Base-by-base conservation (phyloP, 2,888 invertebrate genomes). In the Baccha elongata region DNA sequence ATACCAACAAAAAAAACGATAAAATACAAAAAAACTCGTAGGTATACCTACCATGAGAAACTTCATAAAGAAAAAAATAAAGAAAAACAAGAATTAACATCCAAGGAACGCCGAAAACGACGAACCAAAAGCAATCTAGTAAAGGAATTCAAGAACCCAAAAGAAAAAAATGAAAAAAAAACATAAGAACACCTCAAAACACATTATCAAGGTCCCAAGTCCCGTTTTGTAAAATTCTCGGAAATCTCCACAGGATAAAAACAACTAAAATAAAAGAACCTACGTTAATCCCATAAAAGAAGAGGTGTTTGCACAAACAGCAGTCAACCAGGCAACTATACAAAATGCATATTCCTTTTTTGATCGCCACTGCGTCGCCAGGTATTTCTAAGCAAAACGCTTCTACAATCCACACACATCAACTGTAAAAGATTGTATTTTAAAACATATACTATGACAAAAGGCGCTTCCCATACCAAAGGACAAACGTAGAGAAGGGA, bases 221-320 rank as follows among this genome's bases (percentile, higher is more conserved):
- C 79, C 84, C 84, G 79, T 84, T 84, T 84, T 74, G 69, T 79
- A 69, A 84, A 84, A 84, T 84, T 84, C 84, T 84, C 53, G 74
- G 84, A 84, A 84, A 84, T 84, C 65, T 84, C 78, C 50, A 35
- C 69, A 74, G 69, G 69, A 79, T 73, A 65, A 65, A n/a, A 44
- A 78, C 6, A 60, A 72, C 64, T 58, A 42, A 64, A 64, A 26
- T 32, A 21, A 58, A 60, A 40, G 29, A 71, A 65, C 26, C 69
- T 52, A 78, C 72, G 58, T 73, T 78, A 83, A 83, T 83, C 78
- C 83, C 78, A 83, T 73, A 71, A 64, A 74, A 79, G 76, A 84
- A 81, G 85, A 85, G 86, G 86, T 86, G 85, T 86, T 85, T 83
- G 78, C 73, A 68, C 85, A 85, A 86, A 85, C 83, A 86, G 84